Percentiles rank a stretch among this genome's conserved stretches.
These are phyloP conservation scores for Daubentonia madagascariensis DNA, from an alignment of 2,113 vertebrate species.

Conservation along the genomic window DNA sequence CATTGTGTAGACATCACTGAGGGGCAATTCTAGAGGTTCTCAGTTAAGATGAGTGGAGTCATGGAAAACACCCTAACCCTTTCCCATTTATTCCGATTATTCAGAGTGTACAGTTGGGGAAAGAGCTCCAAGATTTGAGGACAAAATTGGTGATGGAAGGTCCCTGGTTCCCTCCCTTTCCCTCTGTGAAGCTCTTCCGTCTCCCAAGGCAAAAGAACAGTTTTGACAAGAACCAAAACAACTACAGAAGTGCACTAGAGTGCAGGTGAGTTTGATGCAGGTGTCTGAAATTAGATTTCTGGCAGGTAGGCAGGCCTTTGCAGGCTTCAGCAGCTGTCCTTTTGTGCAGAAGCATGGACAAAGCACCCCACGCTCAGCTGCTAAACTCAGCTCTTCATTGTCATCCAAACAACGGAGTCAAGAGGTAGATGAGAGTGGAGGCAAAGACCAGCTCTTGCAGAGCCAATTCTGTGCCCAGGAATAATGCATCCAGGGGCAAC, in stretches of 20 bases:
- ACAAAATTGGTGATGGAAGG: neutral
- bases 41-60: neutral
- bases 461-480: neutral
- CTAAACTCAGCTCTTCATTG: neutral
- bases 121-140: neutral
- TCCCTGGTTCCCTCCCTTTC: neutral
- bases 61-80: neutral
- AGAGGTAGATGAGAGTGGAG: neutral
- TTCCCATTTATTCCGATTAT: neutral
- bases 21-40: neutral
- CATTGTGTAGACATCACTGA: neutral
- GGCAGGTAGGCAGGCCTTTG: conserved; percentile 9
- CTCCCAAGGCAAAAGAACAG: neutral
- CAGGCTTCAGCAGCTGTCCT: conserved; percentile 36
- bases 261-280: neutral
- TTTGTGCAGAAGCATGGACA: conserved; percentile 45
- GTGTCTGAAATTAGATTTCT: conserved; percentile 47
- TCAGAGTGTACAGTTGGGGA: neutral
- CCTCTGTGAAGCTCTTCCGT: neutral
- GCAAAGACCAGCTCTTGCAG: neutral
- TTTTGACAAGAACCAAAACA: conserved; percentile 28
- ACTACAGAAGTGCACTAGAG: neutral
- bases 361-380: neutral
- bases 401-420: conserved; percentile 34
- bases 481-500: neutral